Evolutionary conservation across 1,140 invertebrate species (phyloP).

Genomic region (Bombus difficillimus): DNA sequence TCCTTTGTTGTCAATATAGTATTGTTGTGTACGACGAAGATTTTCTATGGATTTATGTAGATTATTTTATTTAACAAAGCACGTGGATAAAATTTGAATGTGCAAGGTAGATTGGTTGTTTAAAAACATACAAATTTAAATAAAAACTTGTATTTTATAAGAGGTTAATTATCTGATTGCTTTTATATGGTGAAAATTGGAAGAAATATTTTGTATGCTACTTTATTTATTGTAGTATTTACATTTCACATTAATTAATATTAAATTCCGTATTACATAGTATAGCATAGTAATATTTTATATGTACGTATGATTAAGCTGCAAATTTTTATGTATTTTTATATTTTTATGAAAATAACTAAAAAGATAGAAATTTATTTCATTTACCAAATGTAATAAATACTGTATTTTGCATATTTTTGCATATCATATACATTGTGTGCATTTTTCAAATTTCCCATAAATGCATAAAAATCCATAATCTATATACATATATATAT

Average conservation of each 20-base stretch:
- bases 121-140: background rate
- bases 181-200: background rate
- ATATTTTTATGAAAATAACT: too few species aligned
- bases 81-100: background rate
- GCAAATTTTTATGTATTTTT: too few species aligned
- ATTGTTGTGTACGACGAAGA: background rate
- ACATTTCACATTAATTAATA: background rate
- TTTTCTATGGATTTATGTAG: background rate
- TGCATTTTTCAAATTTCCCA: too few species aligned
- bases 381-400: too few species aligned
- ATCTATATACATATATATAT: background rate
- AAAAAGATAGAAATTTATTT: too few species aligned
- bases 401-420: too few species aligned
- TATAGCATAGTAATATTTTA: too few species aligned
- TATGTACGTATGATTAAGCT: too few species aligned
- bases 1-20: background rate
- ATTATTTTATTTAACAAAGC: background rate
- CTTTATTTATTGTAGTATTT: background rate
- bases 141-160: background rate
- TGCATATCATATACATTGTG: too few species aligned
- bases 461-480: too few species aligned
- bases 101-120: too few species aligned
- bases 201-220: background rate
- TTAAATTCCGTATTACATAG: too few species aligned
- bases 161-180: background rate